Percentiles rank a stretch among this genome's conserved stretches.
These are phyloP conservation scores for Ectropis grisescens DNA, from an alignment of 1,140 invertebrate species.

Conservation along the genomic window DNA sequence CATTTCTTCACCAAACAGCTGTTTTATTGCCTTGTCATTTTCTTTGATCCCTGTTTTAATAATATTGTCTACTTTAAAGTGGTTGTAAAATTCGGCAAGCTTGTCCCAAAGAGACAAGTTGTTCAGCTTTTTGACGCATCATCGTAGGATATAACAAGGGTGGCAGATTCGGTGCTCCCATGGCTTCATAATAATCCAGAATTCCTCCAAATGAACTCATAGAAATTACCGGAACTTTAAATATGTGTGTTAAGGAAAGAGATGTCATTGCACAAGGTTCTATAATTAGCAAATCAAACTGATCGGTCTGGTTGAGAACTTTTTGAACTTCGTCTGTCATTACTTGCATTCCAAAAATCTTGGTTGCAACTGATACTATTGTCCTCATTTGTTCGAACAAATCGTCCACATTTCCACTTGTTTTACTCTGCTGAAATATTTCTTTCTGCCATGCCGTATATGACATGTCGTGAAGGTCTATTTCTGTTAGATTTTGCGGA, in stretches of 20 bases:
- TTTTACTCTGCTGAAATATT: not conserved
- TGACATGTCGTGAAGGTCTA: conserved; percentile 24
- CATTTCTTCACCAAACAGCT: conserved; percentile 38
- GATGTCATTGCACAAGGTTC: conserved; percentile 18
- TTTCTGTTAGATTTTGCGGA: conserved; percentile 26
- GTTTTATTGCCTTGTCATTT: conserved; percentile 6
- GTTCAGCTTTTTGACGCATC: conserved; percentile 7
- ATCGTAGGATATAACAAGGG: conserved; percentile 18
- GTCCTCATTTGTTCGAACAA: not conserved
- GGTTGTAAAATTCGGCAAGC: conserved; percentile 15
- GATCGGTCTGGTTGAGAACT: conserved; percentile 7
- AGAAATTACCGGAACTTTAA: conserved; percentile 27
- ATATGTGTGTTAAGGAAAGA: conserved; percentile 20
- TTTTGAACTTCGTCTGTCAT: conserved; percentile 13
- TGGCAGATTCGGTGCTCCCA: conserved; percentile 17
- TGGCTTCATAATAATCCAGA: conserved; percentile 8
- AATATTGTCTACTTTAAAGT: conserved; percentile 2
- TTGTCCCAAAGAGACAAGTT: conserved; percentile 22
- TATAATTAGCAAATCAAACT: conserved; percentile 26
- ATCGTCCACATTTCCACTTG: conserved; percentile 8
- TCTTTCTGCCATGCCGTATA: conserved; percentile 6
- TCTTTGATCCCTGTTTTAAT: not conserved
- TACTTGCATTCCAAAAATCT: conserved; percentile 15
- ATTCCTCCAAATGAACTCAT: conserved; percentile 25
- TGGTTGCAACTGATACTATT: not conserved